Evolutionary conservation across 2,888 invertebrate genomes (phyloP).

Genomic region (Steromphala cineraria): DNA sequence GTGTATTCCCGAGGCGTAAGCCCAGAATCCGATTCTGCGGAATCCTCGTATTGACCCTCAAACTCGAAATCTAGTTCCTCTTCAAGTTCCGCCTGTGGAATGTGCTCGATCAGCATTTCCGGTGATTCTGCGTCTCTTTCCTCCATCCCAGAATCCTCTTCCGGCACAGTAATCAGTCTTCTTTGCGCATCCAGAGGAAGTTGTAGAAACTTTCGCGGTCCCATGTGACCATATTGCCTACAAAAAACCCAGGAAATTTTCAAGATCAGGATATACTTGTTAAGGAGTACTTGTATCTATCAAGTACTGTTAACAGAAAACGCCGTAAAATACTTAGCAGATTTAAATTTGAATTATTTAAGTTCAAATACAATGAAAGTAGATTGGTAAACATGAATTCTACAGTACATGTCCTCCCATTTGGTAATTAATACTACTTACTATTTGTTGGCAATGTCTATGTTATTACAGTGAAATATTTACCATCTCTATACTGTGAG

Average conservation of each 20-base stretch:
- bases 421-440: too few relatives aligned
- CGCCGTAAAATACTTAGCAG: too few relatives aligned
- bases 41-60: conserved; percentile 22
- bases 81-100: background rate
- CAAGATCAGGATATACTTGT: too few relatives aligned
- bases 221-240: conserved; percentile 28
- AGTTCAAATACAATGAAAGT: too few relatives aligned
- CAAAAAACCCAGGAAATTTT: background rate
- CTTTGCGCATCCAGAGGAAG: conserved; percentile 16
- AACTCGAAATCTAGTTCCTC: conserved; percentile 11
- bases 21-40: conserved; percentile 9
- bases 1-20: background rate
- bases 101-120: conserved; percentile 15
- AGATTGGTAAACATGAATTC: too few relatives aligned
- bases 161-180: conserved; percentile 19
- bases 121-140: conserved; percentile 1
- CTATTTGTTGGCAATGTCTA: too few relatives aligned
- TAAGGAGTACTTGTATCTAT: too few relatives aligned
- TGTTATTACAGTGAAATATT: too few relatives aligned
- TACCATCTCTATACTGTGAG: too few relatives aligned
- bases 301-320: too few relatives aligned
- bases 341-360: too few relatives aligned
- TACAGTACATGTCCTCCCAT: too few relatives aligned
- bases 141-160: conserved; percentile 20
- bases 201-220: conserved; percentile 21